A percentile compares a stretch with the other conserved stretches of the same genome.
Conservation (phyloP, 2,888 invertebrate genomes). For the Dascillus cervinus region DNA sequence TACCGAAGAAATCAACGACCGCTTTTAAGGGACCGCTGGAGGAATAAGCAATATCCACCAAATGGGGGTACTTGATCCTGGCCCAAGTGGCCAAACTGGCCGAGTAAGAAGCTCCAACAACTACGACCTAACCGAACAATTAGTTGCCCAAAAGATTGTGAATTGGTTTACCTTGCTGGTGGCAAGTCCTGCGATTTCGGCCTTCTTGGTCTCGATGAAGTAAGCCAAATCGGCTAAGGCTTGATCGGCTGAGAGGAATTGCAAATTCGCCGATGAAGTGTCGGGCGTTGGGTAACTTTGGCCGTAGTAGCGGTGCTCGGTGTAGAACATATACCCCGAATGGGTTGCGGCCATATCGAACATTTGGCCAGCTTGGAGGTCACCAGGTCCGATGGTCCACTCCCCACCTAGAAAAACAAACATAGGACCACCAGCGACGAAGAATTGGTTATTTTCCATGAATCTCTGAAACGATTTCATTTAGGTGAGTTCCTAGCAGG, state of each 20-base stretch:
- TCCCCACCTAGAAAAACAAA: constrained; percentile 69
- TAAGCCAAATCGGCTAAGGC: constrained; percentile 41
- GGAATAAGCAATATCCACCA: constrained; percentile 49
- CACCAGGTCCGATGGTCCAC: constrained; percentile 55
- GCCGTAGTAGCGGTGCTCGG: constrained; percentile 81
- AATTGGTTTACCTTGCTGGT: constrained; percentile 34
- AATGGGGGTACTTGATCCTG: constrained; percentile 50
- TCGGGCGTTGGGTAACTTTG: constrained; percentile 63
- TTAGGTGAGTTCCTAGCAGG: too few relatives aligned
- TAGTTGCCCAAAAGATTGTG: background rate
- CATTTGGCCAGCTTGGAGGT: constrained; percentile 54
- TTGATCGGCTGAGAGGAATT: constrained; percentile 39
- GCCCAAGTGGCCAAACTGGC: constrained; percentile 56
- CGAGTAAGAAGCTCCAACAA: constrained; percentile 54
- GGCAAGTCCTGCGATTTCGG: constrained; percentile 26
- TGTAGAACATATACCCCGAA: constrained; percentile 59
- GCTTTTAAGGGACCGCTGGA: constrained; percentile 53
- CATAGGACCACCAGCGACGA: constrained; percentile 48
- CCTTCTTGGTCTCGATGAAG: constrained; percentile 33
- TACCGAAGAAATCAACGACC: constrained; percentile 51
- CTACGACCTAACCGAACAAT: constrained; percentile 23
- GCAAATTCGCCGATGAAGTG: constrained; percentile 37
- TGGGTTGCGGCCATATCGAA: constrained; percentile 51
- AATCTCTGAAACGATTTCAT: constrained; percentile 40
- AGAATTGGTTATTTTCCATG: constrained; percentile 44